A percentile compares a stretch with the other conserved stretches of the same genome.
Conservation (phyloP, 64 coral and sea anemone species). For the Anthopleura sola region DNA sequence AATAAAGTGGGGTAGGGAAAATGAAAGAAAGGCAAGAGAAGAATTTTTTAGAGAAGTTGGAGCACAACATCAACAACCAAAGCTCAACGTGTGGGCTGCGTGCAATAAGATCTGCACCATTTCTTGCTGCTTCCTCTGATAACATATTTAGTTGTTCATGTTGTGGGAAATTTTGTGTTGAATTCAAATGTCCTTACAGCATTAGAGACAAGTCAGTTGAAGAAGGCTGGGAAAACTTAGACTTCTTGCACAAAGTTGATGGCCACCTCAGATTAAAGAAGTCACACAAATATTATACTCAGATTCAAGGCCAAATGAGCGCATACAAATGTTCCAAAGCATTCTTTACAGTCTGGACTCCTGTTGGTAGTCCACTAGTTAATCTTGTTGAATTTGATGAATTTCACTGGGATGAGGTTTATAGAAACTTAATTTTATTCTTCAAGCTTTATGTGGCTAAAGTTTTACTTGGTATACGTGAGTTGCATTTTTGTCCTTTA, state of each 20-base stretch:
- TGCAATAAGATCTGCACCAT: constrained; percentile 12
- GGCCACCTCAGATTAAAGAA: constrained; percentile 19
- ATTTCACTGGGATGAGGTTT: constrained; percentile 32
- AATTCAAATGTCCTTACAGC: constrained; percentile 34
- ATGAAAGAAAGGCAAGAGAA: neutral
- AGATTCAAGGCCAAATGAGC: constrained; percentile 43
- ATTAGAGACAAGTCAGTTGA: constrained; percentile 5
- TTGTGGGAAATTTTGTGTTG: neutral
- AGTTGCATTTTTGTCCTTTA: constrained; percentile 9
- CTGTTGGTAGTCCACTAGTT: constrained; percentile 17
- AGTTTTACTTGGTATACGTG: constrained; percentile 25
- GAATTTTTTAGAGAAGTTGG: neutral
- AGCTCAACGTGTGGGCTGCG: constrained; percentile 10
- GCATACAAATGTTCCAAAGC: neutral
- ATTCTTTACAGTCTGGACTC: constrained; percentile 43
- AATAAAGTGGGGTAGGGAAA: neutral
- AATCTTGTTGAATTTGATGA: neutral
- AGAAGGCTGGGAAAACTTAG: neutral
- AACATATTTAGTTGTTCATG: constrained; percentile 26
- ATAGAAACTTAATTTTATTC: constrained; percentile 4
- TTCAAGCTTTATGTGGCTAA: no score
- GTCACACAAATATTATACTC: constrained; percentile 45
- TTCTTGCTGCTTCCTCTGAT: constrained; percentile 46
- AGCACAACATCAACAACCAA: neutral
- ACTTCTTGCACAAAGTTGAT: constrained; percentile 41